These are phyloP conservation scores for Philotrypesis tridentata DNA, from an alignment of 1,140 invertebrate species.

Conservation along the genomic window DNA sequence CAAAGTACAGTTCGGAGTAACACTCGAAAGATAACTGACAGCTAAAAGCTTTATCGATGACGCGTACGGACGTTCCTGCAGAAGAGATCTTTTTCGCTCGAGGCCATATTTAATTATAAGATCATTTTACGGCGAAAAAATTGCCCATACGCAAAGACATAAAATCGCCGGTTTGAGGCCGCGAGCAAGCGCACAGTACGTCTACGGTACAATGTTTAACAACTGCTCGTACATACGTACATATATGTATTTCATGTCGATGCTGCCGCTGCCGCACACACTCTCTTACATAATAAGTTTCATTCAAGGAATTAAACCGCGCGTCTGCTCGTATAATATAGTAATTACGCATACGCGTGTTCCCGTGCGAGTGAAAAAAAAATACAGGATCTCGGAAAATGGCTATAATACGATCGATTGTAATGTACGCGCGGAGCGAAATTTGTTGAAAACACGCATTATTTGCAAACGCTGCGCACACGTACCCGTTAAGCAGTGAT, in stretches of 20 bases:
- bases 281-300: constrained; percentile 12
- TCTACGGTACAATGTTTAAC: constrained; percentile 26
- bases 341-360: neutral
- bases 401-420: neutral
- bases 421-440: neutral
- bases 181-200: neutral
- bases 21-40: constrained; percentile 21
- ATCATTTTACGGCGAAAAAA: constrained; percentile 24
- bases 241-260: neutral
- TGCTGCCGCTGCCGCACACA: neutral
- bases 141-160: constrained; percentile 15
- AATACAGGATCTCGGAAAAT: neutral
- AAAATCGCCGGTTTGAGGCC: constrained; percentile 12
- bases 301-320: neutral
- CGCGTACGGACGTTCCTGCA: neutral
- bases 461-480: neutral
- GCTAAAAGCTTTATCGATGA: constrained; percentile 46
- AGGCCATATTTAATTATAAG: constrained; percentile 41
- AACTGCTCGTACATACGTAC: neutral
- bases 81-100: constrained; percentile 15
- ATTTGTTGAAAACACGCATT: neutral
- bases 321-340: neutral
- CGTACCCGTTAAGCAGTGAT: neutral
- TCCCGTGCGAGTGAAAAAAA: neutral
- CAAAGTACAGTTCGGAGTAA: constrained; percentile 22